Conservation (phyloP, 2,113 vertebrate genomes). For the Prunella himalayana region DNA sequence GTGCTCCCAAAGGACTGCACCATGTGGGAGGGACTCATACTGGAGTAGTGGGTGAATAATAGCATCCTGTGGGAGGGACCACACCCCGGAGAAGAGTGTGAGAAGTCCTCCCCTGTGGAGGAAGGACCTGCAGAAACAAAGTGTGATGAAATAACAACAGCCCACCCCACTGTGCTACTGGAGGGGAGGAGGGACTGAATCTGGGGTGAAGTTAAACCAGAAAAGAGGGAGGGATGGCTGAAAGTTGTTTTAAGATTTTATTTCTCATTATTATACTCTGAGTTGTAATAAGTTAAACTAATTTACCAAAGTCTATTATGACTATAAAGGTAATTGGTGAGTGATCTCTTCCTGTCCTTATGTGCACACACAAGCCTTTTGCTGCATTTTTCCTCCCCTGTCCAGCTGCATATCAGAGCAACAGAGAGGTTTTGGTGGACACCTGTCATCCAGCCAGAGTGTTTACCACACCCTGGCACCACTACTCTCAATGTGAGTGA, state of each 20-base stretch:
- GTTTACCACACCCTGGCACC: not conserved
- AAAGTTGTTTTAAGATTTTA: not conserved
- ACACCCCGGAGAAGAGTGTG: not conserved
- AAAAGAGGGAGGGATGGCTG: not conserved
- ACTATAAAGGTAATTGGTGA: not conserved
- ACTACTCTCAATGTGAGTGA: not conserved
- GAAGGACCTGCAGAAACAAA: not conserved
- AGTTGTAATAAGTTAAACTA: not conserved
- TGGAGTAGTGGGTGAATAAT: not conserved
- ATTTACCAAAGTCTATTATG: not conserved
- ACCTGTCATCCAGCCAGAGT: not conserved
- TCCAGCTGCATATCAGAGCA: not conserved
- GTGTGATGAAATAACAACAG: not conserved
- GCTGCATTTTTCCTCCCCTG: not conserved
- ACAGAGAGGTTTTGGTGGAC: fast-evolving
- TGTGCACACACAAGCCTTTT: not conserved
- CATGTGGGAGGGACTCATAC: fast-evolving
- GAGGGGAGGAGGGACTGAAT: not conserved
- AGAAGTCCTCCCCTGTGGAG: not conserved
- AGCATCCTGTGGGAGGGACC: not conserved
- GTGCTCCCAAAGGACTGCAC: not conserved
- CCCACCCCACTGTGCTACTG: not conserved
- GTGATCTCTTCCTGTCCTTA: not conserved
- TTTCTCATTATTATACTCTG: not conserved
- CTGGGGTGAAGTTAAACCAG: not conserved